phyloP scores from a whole-genome alignment of 2,888 invertebrate species.

The Orthosia gracilis region DNA sequence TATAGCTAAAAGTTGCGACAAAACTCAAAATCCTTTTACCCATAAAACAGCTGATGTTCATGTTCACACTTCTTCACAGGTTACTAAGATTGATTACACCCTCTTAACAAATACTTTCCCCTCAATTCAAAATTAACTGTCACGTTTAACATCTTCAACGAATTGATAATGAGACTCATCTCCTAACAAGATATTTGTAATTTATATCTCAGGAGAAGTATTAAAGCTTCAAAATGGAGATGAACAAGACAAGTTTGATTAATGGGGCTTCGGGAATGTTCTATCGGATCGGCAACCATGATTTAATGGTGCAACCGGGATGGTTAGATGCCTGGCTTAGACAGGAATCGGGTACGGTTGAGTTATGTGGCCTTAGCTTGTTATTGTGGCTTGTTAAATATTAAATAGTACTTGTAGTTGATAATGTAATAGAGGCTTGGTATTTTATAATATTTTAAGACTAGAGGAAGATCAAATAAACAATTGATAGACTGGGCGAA shows the following conservation, averaged over 20 bases:
- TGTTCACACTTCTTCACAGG: neutral
- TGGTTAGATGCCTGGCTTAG: slow-evolving; percentile 30
- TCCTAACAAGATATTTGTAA: slow-evolving; percentile 44
- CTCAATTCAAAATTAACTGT: slow-evolving; percentile 30
- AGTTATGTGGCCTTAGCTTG: slow-evolving; percentile 33
- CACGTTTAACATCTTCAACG: slow-evolving; percentile 16
- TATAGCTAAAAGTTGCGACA: neutral
- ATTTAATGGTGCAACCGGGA: slow-evolving; percentile 61
- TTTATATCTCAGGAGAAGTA: slow-evolving; percentile 51
- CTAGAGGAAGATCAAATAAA: too few relatives aligned
- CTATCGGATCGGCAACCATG: slow-evolving; percentile 54
- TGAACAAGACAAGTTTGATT: slow-evolving; percentile 59
- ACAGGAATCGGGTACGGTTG: slow-evolving; percentile 47
- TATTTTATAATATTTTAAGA: neutral
- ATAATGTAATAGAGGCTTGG: neutral
- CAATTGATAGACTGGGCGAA: neutral
- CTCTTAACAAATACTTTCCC: neutral
- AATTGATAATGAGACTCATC: slow-evolving; percentile 47
- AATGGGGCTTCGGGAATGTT: slow-evolving; percentile 55
- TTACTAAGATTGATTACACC: slow-evolving; percentile 2
- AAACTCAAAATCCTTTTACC: rapidly evolving
- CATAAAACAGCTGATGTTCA: neutral
- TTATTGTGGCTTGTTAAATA: slow-evolving; percentile 4
- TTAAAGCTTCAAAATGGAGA: slow-evolving; percentile 56
- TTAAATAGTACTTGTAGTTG: neutral